Evolutionary conservation across 23 tunicate species (phyloP).

Genomic region (Botrylloides violaceus): DNA sequence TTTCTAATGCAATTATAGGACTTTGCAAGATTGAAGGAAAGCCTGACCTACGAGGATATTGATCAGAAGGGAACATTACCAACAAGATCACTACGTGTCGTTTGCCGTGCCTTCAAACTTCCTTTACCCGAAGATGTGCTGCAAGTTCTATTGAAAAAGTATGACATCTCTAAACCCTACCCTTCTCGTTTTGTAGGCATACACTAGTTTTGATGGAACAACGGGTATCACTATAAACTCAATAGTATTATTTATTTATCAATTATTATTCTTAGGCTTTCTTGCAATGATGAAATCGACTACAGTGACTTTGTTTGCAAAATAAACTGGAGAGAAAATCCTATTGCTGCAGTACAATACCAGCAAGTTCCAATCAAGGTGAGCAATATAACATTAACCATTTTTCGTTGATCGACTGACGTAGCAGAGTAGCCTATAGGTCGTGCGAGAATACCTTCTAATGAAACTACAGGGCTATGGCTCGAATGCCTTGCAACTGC

Average conservation of each 20-base stretch:
- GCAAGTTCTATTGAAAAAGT: constrained; percentile 68
- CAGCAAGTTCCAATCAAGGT: constrained; percentile 76
- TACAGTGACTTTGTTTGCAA: constrained; percentile 56
- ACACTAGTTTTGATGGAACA: no score
- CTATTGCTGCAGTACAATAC: constrained; percentile 75
- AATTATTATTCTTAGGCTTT: no score
- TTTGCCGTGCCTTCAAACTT: constrained; percentile 73
- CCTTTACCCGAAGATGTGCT: constrained; percentile 76
- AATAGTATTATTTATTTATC: no score
- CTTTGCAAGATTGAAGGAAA: constrained; percentile 61
- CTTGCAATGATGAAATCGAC: constrained; percentile 32
- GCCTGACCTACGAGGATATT: constrained; percentile 46
- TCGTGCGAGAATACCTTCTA: no score
- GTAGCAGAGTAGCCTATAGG: no score
- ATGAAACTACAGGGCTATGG: no score
- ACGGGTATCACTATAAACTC: no score
- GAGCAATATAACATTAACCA: background rate
- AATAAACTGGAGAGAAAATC: constrained; percentile 86
- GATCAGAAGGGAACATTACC: constrained; percentile 25
- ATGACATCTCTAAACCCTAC: background rate
- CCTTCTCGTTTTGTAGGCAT: no score
- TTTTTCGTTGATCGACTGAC: no score
- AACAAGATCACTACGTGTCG: constrained; percentile 19
- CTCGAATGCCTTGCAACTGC: no score
- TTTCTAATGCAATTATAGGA: constrained; percentile 31